phyloP scores from a whole-genome alignment of 2,888 invertebrate species.

The Drosophila atroscutellata region DNA sequence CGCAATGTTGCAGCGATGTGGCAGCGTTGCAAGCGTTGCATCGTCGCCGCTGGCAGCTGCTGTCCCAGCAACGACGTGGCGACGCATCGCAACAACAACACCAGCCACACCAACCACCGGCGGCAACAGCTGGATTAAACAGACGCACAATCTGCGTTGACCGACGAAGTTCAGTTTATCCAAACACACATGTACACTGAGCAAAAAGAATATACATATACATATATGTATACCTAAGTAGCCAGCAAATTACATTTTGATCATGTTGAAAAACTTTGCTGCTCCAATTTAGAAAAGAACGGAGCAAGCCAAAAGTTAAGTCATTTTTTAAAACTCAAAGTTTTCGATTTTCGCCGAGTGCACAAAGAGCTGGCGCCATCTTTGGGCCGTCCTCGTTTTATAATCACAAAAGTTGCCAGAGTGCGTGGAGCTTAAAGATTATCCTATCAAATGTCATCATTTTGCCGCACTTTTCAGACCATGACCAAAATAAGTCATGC shows the following conservation, averaged over 20 bases:
- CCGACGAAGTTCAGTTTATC: conserved; percentile 33
- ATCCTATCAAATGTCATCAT: conserved; percentile 69
- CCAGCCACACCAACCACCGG: conserved; percentile 1
- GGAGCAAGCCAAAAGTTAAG: not conserved
- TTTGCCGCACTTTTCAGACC: conserved; percentile 54
- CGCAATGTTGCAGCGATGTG: conserved; percentile 8
- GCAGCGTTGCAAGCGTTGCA: conserved; percentile 18
- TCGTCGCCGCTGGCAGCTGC: conserved; percentile 26
- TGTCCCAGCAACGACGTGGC: conserved; percentile 28
- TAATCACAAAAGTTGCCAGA: conserved; percentile 10
- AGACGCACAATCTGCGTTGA: conserved; percentile 25
- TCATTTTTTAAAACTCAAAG: not conserved
- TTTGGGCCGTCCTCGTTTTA: conserved; percentile 9
- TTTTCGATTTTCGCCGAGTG: not conserved
- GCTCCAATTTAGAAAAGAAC: not conserved
- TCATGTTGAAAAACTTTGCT: not conserved
- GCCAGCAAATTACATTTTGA: not conserved
- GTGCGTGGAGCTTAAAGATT: conserved; percentile 51
- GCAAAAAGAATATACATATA: not conserved
- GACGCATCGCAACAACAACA: conserved; percentile 24
- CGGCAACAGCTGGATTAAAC: conserved; percentile 12
- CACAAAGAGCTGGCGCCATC: conserved; percentile 33
- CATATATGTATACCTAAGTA: not conserved
- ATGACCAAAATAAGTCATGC: conserved; percentile 56
- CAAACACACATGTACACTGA: not conserved